Percentiles rank a stretch among this genome's conserved stretches.
phyloP scores from a whole-genome alignment of 2,888 invertebrate genomes.

The Eupsilia transversa region DNA sequence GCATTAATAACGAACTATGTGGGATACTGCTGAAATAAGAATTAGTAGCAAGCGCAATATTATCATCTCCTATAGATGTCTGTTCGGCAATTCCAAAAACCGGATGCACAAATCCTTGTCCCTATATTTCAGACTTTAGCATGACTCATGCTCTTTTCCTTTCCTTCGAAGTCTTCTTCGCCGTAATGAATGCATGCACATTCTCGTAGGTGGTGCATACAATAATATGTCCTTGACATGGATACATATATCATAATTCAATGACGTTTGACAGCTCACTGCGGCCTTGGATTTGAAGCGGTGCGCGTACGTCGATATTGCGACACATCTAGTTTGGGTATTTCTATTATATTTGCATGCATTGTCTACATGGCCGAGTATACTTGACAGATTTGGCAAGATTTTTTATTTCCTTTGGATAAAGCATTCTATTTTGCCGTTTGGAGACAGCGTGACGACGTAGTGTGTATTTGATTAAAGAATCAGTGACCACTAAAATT shows the following conservation, averaged over 20 bases:
- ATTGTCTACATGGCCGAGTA: conserved; percentile 27
- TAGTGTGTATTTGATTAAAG: neutral
- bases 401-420: neutral
- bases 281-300: conserved; percentile 66
- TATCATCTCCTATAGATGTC: too few species aligned
- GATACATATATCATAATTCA: conserved; percentile 68
- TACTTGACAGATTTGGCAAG: conserved; percentile 5
- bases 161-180: conserved; percentile 13
- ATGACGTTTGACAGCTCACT: conserved; percentile 71
- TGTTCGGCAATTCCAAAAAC: neutral
- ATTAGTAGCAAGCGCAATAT: too few species aligned
- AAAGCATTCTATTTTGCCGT: neutral
- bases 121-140: neutral
- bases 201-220: conserved; percentile 43
- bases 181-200: conserved; percentile 28
- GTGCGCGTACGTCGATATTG: conserved; percentile 61
- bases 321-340: conserved; percentile 55
- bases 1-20: neutral
- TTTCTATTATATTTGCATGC: conserved; percentile 53
- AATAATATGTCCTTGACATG: conserved; percentile 64
- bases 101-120: neutral
- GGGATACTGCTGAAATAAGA: neutral
- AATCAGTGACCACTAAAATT: conserved; percentile 7
- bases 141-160: conserved; percentile 36
- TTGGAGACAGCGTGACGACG: neutral